Percentiles rank a stretch among this genome's conserved stretches.
Evolutionary conservation across 2,888 invertebrate species (phyloP).

Genomic region (Conops quadrifasciatus): DNA sequence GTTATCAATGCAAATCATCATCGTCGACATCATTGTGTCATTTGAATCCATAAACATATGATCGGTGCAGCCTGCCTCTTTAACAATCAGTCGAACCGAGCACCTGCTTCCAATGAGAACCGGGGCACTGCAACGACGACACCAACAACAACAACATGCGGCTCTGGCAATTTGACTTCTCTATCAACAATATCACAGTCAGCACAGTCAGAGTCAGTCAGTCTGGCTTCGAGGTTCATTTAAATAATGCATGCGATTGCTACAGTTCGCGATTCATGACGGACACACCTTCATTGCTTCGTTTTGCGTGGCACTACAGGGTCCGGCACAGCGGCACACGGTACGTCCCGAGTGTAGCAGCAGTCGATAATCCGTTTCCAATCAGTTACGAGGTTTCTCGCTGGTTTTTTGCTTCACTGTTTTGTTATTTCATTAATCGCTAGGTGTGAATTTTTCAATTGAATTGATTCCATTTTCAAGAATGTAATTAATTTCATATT

Average conservation of each 20-base stretch:
- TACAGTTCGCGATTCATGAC: neutral
- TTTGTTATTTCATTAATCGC: constrained; percentile 4
- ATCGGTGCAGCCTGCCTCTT: too few relatives aligned
- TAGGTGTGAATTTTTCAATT: constrained; percentile 23
- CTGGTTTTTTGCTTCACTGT: neutral
- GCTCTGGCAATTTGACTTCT: neutral
- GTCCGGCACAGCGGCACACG: too few relatives aligned
- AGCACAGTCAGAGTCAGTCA: constrained; percentile 1
- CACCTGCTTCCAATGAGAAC: too few relatives aligned
- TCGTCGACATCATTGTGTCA: too few relatives aligned
- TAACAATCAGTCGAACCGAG: too few relatives aligned
- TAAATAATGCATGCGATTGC: neutral
- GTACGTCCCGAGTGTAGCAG: neutral
- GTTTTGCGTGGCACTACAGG: neutral
- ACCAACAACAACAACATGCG: neutral
- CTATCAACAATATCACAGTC: neutral
- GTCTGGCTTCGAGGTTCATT: neutral
- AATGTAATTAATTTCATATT: neutral
- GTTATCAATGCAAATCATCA: too few relatives aligned
- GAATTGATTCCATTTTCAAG: constrained; percentile 2
- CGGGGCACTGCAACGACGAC: neutral
- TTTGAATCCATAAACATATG: too few relatives aligned
- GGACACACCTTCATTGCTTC: constrained; percentile 7
- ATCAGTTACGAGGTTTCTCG: neutral
- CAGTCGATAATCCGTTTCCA: neutral